A percentile compares a stretch with the other conserved stretches of the same genome.
Evolutionary conservation across 2,113 vertebrate species (phyloP).

Genomic region (Rhipidura dahli): DNA sequence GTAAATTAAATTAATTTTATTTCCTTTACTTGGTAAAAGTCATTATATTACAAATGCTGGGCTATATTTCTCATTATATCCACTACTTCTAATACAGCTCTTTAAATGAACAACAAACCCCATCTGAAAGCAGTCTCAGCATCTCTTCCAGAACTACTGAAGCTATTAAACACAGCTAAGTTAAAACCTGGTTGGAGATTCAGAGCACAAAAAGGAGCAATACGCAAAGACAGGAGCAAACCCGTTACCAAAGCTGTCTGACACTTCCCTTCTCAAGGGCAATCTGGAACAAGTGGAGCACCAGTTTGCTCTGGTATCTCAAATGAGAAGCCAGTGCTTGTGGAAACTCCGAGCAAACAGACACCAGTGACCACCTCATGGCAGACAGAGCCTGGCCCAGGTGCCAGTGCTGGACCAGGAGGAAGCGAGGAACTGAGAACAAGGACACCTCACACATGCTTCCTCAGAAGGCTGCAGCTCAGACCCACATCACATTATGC

Average conservation of each 20-base stretch:
- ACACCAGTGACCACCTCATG: not conserved
- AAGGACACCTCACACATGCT: not conserved
- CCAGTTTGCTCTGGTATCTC: not conserved
- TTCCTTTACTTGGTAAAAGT: not conserved
- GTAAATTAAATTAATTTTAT: not conserved
- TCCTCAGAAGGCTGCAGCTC: not conserved
- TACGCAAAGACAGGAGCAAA: not conserved
- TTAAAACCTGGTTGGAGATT: not conserved
- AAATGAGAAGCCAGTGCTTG: not conserved
- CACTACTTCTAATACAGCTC: not conserved
- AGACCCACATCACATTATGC: not conserved
- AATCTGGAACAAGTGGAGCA: not conserved
- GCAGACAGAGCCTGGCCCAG: fast-evolving
- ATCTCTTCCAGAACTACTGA: not conserved
- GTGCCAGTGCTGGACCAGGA: not conserved
- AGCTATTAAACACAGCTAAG: not conserved
- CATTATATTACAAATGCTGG: not conserved
- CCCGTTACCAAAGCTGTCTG: not conserved
- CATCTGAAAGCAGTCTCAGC: not conserved
- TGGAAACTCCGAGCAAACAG: not conserved
- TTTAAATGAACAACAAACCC: not conserved
- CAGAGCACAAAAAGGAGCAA: not conserved
- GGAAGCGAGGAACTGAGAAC: not conserved
- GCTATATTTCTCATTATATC: not conserved
- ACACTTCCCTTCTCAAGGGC: not conserved